Evolutionary conservation across 2,113 vertebrate species (phyloP).

Genomic region (Thymallus thymallus): DNA sequence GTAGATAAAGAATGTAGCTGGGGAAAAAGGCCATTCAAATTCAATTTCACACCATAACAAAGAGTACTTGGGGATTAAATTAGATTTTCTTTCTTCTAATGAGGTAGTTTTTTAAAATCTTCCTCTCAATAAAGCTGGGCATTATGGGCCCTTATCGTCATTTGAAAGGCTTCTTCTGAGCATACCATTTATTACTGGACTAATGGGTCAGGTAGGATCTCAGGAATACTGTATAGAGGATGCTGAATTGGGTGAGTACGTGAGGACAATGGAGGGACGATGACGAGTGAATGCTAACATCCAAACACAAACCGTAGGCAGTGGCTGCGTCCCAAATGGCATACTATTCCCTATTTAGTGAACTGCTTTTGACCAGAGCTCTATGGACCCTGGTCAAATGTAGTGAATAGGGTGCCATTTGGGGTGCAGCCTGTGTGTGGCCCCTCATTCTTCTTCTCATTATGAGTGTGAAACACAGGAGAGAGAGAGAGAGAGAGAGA

Average conservation of each 20-base stretch:
- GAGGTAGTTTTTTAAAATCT: constrained; percentile 36
- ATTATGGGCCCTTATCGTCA: constrained; percentile 41
- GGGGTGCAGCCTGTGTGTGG: neutral
- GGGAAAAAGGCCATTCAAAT: constrained; percentile 46
- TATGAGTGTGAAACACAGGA: constrained; percentile 51
- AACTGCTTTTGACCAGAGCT: too few relatives aligned
- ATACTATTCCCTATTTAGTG: too few relatives aligned
- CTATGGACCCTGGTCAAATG: too few relatives aligned
- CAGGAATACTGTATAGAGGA: constrained; percentile 7
- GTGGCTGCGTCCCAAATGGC: neutral
- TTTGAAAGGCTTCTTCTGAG: constrained; percentile 28
- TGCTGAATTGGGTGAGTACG: constrained; percentile 12
- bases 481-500: neutral
- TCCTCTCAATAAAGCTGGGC: constrained; percentile 28
- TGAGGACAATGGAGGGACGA: constrained; percentile 24
- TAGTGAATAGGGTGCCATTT: too few relatives aligned
- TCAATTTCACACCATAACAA: constrained; percentile 56
- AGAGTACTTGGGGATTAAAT: constrained; percentile 52
- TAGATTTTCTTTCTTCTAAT: constrained; percentile 56
- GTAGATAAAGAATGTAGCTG: constrained; percentile 17
- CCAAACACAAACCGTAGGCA: constrained; percentile 1
- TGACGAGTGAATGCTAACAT: constrained; percentile 40
- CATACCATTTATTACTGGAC: constrained; percentile 63
- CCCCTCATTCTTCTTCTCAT: constrained; percentile 49
- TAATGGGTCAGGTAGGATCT: constrained; percentile 48